Evolutionary conservation across 2,888 invertebrate genomes (phyloP).

Genomic region (Tridacna crocea): DNA sequence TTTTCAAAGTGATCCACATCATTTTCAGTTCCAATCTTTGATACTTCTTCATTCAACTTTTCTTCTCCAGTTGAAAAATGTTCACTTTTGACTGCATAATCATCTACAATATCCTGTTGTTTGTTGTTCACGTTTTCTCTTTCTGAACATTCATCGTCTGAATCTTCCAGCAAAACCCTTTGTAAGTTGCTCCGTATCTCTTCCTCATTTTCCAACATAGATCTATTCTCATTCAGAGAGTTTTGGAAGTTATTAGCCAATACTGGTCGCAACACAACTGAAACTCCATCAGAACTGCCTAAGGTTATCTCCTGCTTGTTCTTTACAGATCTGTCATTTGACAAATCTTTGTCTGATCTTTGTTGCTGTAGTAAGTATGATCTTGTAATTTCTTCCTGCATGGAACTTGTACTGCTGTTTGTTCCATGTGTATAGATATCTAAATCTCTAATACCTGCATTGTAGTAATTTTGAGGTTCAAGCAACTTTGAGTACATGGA

Average conservation of each 20-base stretch:
- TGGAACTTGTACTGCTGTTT: slow-evolving; percentile 47
- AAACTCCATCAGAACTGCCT: slow-evolving; percentile 22
- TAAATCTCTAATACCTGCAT: slow-evolving; percentile 33
- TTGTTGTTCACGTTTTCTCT: neutral
- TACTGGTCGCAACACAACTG: slow-evolving; percentile 49
- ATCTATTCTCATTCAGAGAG: slow-evolving; percentile 49
- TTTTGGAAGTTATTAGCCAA: slow-evolving; percentile 43
- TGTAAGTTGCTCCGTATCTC: slow-evolving; percentile 52
- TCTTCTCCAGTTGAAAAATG: slow-evolving; percentile 17
- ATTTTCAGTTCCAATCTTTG: neutral
- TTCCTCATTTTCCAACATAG: slow-evolving; percentile 55
- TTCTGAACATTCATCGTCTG: slow-evolving; percentile 30
- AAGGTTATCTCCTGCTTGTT: neutral
- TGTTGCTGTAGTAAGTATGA: slow-evolving; percentile 48
- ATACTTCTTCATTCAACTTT: neutral
- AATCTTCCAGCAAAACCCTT: slow-evolving; percentile 50
- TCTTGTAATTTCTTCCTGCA: slow-evolving; percentile 61
- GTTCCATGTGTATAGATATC: slow-evolving; percentile 40
- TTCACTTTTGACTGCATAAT: neutral
- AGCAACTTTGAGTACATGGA: slow-evolving; percentile 34
- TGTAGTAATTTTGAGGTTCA: slow-evolving; percentile 46
- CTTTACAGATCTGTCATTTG: neutral
- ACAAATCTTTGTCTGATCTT: slow-evolving; percentile 22
- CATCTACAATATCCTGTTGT: neutral
- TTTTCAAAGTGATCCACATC: neutral